Evolutionary conservation across 1,140 invertebrate genomes (phyloP).

Genomic region (Drosophila subobscura): DNA sequence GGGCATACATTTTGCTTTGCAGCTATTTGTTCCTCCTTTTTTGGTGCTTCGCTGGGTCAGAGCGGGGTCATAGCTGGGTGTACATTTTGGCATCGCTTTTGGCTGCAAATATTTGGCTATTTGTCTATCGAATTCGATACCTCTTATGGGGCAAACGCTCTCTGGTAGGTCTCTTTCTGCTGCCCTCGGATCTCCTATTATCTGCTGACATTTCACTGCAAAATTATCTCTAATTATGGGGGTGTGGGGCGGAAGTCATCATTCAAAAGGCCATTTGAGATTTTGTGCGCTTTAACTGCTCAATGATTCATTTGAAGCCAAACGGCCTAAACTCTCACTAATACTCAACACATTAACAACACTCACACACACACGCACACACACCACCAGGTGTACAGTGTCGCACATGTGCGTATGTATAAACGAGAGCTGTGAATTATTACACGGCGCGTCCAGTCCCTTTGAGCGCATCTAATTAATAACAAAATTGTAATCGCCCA

Average conservation of each 20-base stretch:
- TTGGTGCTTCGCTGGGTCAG: too few species aligned
- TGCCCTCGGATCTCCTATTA: not conserved
- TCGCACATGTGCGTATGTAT: constrained; percentile 5
- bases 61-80: too few species aligned
- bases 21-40: not conserved
- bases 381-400: not conserved
- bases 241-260: not conserved
- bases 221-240: not conserved
- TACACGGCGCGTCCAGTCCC: constrained; percentile 30
- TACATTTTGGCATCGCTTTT: not conserved
- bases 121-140: not conserved
- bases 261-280: constrained; percentile 16
- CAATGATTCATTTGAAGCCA: constrained; percentile 6
- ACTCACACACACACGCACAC: constrained; percentile 15
- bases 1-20: constrained; percentile 2
- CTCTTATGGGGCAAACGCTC: too few species aligned
- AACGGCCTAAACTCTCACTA: constrained; percentile 38
- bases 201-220: not conserved
- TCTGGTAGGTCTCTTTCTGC: too few species aligned
- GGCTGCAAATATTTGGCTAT: not conserved
- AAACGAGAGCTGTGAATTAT: constrained; percentile 63
- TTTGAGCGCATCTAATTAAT: constrained; percentile 68
- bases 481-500: constrained; percentile 75
- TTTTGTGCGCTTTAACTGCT: constrained; percentile 28
- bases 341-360: constrained; percentile 70